Conservation (phyloP, 2,888 invertebrate genomes). For the Caenorhabditis zanzibari region DNA sequence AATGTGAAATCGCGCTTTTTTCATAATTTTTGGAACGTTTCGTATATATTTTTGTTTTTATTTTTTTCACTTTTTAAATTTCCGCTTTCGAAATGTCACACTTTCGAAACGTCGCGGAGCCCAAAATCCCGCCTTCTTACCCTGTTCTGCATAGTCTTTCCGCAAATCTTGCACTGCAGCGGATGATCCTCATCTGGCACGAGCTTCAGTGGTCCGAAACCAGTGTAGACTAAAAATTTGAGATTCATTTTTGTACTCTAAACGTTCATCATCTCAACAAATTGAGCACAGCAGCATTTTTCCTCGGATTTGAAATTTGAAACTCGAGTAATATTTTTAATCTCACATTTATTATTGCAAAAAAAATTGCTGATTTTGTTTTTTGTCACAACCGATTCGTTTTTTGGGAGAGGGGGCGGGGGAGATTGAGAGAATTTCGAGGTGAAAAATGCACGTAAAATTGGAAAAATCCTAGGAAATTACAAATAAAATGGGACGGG, state of each 20-base stretch:
- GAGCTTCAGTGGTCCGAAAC: constrained; percentile 56
- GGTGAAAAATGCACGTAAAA: constrained; percentile 11
- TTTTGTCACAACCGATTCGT: constrained; percentile 44
- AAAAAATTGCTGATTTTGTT: neutral
- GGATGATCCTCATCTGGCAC: constrained; percentile 78
- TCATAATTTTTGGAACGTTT: too few species aligned
- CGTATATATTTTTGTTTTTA: too few species aligned
- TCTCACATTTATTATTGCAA: constrained; percentile 37
- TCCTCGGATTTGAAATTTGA: constrained; percentile 12
- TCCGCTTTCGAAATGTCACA: too few species aligned
- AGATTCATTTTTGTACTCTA: neutral
- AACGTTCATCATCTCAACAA: neutral
- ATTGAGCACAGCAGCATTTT: neutral
- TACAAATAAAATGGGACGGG: neutral
- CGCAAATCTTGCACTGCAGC: constrained; percentile 81
- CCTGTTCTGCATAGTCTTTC: constrained; percentile 81
- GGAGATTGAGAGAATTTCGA: constrained; percentile 13
- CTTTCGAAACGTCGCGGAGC: too few species aligned
- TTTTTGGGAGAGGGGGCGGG: neutral
- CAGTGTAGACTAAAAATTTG: constrained; percentile 21
- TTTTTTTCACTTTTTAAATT: too few species aligned
- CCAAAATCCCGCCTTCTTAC: constrained; percentile 64
- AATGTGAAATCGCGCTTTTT: too few species aligned
- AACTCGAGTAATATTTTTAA: neutral
- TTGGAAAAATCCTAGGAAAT: neutral